A percentile compares a stretch with the other conserved stretches of the same genome.
phyloP scores from a whole-genome alignment of 2,797 vertebrate genomes.

The Tapirus indicus region DNA sequence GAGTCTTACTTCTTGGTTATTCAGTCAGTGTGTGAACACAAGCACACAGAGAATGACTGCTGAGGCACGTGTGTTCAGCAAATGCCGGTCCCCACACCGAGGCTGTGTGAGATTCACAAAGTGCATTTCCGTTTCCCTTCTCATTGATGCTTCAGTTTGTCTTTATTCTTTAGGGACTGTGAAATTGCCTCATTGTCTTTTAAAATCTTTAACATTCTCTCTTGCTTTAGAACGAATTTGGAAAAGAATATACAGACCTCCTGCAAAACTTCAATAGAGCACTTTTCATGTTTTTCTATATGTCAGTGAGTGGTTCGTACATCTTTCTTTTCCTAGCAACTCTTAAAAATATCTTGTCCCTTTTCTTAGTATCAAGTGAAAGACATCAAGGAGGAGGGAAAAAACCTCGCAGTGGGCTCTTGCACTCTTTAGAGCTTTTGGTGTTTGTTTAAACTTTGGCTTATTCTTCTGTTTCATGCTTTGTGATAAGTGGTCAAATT shows the following conservation, averaged over 20 bases:
- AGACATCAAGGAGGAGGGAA: conserved; percentile 43
- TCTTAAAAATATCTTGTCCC: conserved; percentile 5
- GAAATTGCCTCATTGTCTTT: conserved; percentile 82
- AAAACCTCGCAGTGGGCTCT: neutral
- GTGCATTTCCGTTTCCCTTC: conserved; percentile 81
- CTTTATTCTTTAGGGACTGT: conserved; percentile 81
- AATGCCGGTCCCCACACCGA: conserved; percentile 46
- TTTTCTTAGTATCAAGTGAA: conserved; percentile 52
- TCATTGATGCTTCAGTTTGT: conserved; percentile 79
- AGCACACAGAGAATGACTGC: conserved; percentile 59
- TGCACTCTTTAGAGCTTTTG: conserved; percentile 36
- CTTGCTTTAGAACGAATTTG: conserved; percentile 81
- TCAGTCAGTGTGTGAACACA: neutral
- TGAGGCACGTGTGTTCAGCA: conserved; percentile 5
- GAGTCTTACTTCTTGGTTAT: conserved; percentile 54
- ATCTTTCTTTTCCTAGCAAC: conserved; percentile 21
- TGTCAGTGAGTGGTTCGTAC: neutral
- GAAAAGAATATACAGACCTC: conserved; percentile 72
- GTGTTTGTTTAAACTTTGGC: neutral
- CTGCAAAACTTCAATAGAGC: conserved; percentile 75
- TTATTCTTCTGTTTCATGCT: neutral
- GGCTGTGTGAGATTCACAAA: neutral
- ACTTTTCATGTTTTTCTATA: conserved; percentile 64
- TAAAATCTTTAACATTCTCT: conserved; percentile 84
- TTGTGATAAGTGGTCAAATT: neutral